These are phyloP conservation scores for Nomia melanderi DNA, from an alignment of 1,140 invertebrate genomes.

Conservation along the genomic window DNA sequence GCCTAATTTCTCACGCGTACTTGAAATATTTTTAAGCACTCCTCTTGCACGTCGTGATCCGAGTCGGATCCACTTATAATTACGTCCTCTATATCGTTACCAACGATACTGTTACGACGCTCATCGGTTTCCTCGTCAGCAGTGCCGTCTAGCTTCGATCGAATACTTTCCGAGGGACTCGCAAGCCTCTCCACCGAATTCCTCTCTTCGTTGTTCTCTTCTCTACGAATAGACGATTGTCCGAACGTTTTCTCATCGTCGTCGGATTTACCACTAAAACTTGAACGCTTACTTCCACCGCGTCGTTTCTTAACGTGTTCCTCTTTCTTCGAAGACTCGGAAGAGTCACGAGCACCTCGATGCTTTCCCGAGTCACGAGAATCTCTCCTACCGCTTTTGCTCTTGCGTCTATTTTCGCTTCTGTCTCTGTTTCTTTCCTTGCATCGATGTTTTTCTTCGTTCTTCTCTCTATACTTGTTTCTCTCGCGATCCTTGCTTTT, in stretches of 20 bases:
- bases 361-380: slow-evolving; percentile 63
- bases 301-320: slow-evolving; percentile 62
- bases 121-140: background rate
- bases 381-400: slow-evolving; percentile 51
- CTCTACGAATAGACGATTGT: slow-evolving; percentile 50
- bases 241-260: slow-evolving; percentile 32
- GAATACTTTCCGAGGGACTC: slow-evolving; percentile 31
- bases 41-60: slow-evolving; percentile 84
- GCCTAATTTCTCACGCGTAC: slow-evolving; percentile 66
- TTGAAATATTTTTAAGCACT: slow-evolving; percentile 89
- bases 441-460: slow-evolving; percentile 59
- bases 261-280: slow-evolving; percentile 61
- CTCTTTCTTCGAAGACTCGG: slow-evolving; percentile 53
- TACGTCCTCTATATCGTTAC: slow-evolving; percentile 7
- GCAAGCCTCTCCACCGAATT: slow-evolving; percentile 57
- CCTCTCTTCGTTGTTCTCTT: slow-evolving; percentile 56
- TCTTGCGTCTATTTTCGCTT: slow-evolving; percentile 55
- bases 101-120: background rate
- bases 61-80: slow-evolving; percentile 75
- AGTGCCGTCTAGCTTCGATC: slow-evolving; percentile 7
- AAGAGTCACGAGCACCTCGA: slow-evolving; percentile 60
- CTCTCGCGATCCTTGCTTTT: slow-evolving; percentile 5
- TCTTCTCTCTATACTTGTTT: slow-evolving; percentile 14
- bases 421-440: slow-evolving; percentile 46
- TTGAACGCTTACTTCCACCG: slow-evolving; percentile 54